These are phyloP conservation scores for Aurelia sp. DNA, from an alignment of 30 jellyfish, hydroid and myxozoan genomes.

Conservation along the genomic window DNA sequence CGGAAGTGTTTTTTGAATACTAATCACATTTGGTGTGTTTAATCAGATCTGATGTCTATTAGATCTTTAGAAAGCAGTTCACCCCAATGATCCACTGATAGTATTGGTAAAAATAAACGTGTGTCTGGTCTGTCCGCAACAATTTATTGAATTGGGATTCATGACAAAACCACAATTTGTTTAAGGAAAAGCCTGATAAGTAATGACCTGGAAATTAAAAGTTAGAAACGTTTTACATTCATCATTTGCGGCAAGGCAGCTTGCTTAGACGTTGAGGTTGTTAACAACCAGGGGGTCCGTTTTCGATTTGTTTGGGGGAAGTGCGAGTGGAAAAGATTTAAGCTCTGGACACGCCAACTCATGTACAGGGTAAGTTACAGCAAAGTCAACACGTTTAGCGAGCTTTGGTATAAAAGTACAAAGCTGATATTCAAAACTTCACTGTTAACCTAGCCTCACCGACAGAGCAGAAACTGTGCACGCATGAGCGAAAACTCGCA, in stretches of 20 bases:
- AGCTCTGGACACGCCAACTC: too few species aligned
- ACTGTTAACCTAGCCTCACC: too few species aligned
- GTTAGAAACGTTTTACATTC: background rate
- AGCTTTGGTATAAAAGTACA: too few species aligned
- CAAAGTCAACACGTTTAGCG: too few species aligned
- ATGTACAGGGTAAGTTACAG: too few species aligned
- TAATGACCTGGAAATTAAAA: constrained; percentile 54
- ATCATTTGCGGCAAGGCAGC: background rate
- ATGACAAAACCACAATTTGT: constrained; percentile 39
- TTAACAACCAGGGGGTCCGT: too few species aligned
- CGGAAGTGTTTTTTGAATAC: constrained; percentile 51
- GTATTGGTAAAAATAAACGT: constrained; percentile 30
- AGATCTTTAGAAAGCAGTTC: constrained; percentile 23
- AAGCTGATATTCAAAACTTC: too few species aligned
- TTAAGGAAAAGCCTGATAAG: constrained; percentile 21
- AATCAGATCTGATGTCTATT: constrained; percentile 50
- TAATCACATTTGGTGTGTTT: constrained; percentile 56
- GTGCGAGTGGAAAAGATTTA: too few species aligned
- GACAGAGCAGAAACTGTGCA: too few species aligned
- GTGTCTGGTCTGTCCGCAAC: constrained; percentile 22
- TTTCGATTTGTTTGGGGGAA: too few species aligned
- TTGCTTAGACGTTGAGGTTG: too few species aligned
- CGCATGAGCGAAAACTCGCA: too few species aligned
- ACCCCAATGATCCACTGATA: constrained; percentile 47
- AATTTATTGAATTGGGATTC: constrained; percentile 11